Evolutionary conservation across 2,797 vertebrate genomes (phyloP), one percentile per base, ranked within the genome.

Genomic region (Huso huso): DNA sequence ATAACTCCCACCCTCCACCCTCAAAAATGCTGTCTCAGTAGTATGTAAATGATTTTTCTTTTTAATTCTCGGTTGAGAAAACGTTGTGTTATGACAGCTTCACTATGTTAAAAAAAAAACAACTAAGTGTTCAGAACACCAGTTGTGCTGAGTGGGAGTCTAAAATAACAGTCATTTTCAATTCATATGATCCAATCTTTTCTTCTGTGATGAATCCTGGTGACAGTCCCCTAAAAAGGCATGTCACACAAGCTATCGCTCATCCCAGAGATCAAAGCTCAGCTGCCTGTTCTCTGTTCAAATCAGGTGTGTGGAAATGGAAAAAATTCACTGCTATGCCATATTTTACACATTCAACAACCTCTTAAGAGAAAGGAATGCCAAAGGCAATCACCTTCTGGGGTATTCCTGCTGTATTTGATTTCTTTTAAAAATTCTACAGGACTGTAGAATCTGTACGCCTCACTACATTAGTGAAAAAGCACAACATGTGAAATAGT

Each of bases 111-210:
- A 12, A 53, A 12, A 12, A 12, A 53, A 53, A 53, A 53, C 4
- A 58, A 10, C 6, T 11, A n/a, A 58, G 13, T 58, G 55, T 58
- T 58, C 55, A 11, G 55, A 11, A 1, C 13, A 6, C 10, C 55
- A 58, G 55, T 13, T 58, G 55, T 13, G 13, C 11, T 58, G 55
- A 11, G 55, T 58, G 55, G 55, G 55, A 10, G 55, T 10, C 12
- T 13, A 58, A 58, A 58, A 58, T 58, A 10, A 58, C 55, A 58
- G 55, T 58, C 12, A 58, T 58, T 58, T 58, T 58, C 12, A 11
- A 58, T 58, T 58, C 55, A 58, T 11, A 58, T 58, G 11, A 7
- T 11, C 9, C 55, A 58, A n/a, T 53, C 51, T 53, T 53, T 53
- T 53, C 51, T 53, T 53, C 12, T 53, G 8, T 53, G 51, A 53